phyloP scores from a whole-genome alignment of 2,888 invertebrate genomes.

The Ypsolopha scabrella region DNA sequence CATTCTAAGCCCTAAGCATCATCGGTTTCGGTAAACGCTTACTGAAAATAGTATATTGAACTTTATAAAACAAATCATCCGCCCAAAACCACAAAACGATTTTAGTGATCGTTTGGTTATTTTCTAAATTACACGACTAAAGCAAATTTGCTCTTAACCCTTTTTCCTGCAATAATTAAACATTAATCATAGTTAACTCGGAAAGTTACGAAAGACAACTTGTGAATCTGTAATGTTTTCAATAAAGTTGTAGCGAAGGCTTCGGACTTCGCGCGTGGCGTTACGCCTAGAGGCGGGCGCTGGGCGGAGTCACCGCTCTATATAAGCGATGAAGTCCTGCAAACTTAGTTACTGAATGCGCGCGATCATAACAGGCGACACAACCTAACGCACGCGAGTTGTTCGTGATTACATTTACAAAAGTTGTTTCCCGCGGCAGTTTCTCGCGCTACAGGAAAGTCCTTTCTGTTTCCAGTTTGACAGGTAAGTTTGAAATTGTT shows the following conservation, averaged over 20 bases:
- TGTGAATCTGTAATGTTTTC: constrained; percentile 8
- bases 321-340: constrained; percentile 53
- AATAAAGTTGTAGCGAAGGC: constrained; percentile 17
- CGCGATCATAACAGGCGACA: constrained; percentile 40
- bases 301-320: constrained; percentile 55
- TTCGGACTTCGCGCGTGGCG: constrained; percentile 13
- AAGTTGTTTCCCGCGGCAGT: neutral
- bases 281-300: constrained; percentile 48
- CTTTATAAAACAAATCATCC: too few species aligned
- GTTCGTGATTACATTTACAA: neutral
- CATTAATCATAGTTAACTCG: neutral
- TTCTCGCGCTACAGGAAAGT: constrained; percentile 12
- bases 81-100: too few species aligned
- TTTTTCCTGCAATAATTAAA: too few species aligned
- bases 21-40: too few species aligned
- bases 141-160: too few species aligned
- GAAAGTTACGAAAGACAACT: neutral
- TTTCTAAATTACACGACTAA: too few species aligned
- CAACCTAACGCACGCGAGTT: neutral
- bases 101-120: too few species aligned
- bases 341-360: constrained; percentile 59
- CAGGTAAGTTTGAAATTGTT: constrained; percentile 3
- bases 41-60: too few species aligned
- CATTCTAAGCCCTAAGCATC: too few species aligned
- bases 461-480: neutral